Base-by-base conservation (phyloP, 2,888 invertebrate genomes). In the Eupeodes luniger region DNA sequence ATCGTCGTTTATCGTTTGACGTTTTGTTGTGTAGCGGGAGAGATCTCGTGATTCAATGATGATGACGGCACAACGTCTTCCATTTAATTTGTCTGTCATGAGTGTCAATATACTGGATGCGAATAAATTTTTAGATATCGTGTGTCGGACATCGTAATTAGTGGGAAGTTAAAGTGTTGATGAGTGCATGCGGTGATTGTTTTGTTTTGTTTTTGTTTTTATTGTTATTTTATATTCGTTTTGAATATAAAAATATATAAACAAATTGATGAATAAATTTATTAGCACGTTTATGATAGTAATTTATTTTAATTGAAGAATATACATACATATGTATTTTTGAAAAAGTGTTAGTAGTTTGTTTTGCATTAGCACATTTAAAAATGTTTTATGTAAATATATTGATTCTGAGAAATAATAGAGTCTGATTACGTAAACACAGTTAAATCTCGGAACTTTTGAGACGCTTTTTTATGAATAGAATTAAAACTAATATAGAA, bases 71-170 rank as follows among this genome's bases (percentile, higher is more conserved):
- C 49, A 61, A 16, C 74, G 53, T 61, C 70, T 57, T 66, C 61
- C 14, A 57, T 57, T n/a, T 72, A 59, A 47, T n/a, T 19, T 49
- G 19, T 27, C 61, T 40, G 59, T 34, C 44, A 27, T 34, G 49
- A 51, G 64, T 62, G 81, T 81, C 72, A 83, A 70, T 40, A 70
- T 84, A 55, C 19, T 80, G 75, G 1, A 27, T 27, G 61, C 34
- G 14, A 55, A 76, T 61, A 55, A 53, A 53, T 44, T 53, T 70
- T n/a, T 36, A 12, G 67, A 27, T 47, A 75, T 59, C 55, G 66
- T 69, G 40, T 80, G 72, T 78, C 69, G 78, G 81, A 81, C 75
- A 67, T 80, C 47, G 80, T 74, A 83, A 80, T 83, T 87, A 74
- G 80, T 72, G 64, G 75, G 80, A 19, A 69, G 66, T 75, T 59